Conservation (phyloP, 2,113 vertebrate genomes). For the Phasianus colchicus region DNA sequence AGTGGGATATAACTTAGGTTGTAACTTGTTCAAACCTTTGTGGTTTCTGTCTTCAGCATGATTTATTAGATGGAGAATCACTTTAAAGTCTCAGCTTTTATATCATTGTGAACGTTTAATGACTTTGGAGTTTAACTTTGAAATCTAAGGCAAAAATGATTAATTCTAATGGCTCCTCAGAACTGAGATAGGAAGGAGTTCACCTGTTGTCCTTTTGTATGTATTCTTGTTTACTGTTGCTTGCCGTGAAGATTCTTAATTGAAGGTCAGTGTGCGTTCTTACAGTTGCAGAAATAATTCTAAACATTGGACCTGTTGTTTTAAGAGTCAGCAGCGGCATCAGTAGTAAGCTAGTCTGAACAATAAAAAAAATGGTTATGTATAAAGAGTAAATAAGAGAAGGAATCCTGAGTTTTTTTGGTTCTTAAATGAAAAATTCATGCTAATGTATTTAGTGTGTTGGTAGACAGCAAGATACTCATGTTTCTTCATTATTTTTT, state of each 20-base stretch:
- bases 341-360: conserved; percentile 38
- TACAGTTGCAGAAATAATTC: conserved; percentile 57
- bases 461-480: not conserved
- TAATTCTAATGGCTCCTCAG: conserved; percentile 64
- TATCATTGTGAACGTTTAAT: conserved; percentile 34
- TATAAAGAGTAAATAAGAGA: conserved; percentile 35
- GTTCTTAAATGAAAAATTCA: conserved; percentile 28
- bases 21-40: conserved; percentile 40
- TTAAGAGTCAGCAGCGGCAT: conserved; percentile 61
- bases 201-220: conserved; percentile 13
- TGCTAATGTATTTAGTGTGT: not conserved
- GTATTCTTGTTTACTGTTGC: conserved; percentile 54
- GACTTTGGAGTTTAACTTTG: conserved; percentile 67
- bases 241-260: conserved; percentile 66
- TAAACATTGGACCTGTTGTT: conserved; percentile 70
- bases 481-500: not conserved
- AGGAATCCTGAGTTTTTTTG: not conserved
- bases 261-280: conserved; percentile 58
- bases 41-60: conserved; percentile 38
- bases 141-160: conserved; percentile 58
- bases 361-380: conserved; percentile 59
- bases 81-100: conserved; percentile 54
- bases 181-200: conserved; percentile 54
- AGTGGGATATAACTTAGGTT: not conserved
- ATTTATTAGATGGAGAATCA: conserved; percentile 54